Conservation (phyloP, 23 tunicate species). For the Phallusia fumigata region DNA sequence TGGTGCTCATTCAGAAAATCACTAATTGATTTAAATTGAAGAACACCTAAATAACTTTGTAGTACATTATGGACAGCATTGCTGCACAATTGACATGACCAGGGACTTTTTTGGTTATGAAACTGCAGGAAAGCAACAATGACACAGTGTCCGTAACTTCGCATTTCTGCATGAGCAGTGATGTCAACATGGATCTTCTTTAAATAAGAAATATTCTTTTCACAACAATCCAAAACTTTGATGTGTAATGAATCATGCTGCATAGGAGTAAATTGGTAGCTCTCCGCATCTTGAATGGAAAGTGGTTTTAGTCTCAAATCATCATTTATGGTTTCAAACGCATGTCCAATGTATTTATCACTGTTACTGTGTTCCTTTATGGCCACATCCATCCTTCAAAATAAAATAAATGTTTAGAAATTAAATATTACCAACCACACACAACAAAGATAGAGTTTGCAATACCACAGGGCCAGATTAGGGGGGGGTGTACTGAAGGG, state of each 20-base stretch:
- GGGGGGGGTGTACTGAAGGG: no score
- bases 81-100: neutral
- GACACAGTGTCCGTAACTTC: neutral
- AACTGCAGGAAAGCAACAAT: neutral
- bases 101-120: neutral
- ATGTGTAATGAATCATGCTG: neutral
- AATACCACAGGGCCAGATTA: no score
- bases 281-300: neutral
- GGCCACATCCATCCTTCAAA: no score
- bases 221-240: neutral
- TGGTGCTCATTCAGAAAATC: neutral
- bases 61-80: neutral
- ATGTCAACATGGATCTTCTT: neutral
- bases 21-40: neutral
- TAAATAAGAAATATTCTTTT: neutral
- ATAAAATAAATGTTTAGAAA: no score
- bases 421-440: no score
- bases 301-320: conserved; percentile 4
- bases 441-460: no score
- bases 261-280: neutral
- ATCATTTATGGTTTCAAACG: neutral
- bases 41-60: neutral
- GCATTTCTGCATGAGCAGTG: neutral
- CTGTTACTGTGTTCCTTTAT: no score
- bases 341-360: no score